Percentiles rank a stretch among this genome's conserved stretches.
Evolutionary conservation across 2,888 invertebrate genomes (phyloP).

Genomic region (Diogma glabrata): DNA sequence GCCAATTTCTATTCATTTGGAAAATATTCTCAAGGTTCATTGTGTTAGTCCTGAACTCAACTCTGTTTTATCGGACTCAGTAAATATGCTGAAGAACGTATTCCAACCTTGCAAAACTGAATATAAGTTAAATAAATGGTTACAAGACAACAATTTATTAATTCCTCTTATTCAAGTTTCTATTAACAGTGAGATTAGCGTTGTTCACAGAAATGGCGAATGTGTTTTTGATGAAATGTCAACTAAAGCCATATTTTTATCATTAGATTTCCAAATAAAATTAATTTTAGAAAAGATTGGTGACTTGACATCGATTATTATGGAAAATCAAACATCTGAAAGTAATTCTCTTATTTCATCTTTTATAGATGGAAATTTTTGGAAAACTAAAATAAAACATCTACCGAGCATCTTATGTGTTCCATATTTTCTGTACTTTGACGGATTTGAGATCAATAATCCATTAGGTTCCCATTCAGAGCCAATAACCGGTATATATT

Average conservation of each 20-base stretch:
- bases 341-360: constrained; percentile 7
- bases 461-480: constrained; percentile 15
- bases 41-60: not conserved
- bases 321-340: not conserved
- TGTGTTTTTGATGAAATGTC: not conserved
- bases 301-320: not conserved
- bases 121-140: not conserved
- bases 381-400: constrained; percentile 16
- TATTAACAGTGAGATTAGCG: not conserved
- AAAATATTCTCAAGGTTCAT: not conserved
- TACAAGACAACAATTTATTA: not conserved
- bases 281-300: not conserved
- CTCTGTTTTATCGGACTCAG: not conserved
- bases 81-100: not conserved
- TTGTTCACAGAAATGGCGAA: not conserved
- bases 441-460: constrained; percentile 23
- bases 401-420: constrained; percentile 9
- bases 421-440: constrained; percentile 20
- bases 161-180: not conserved
- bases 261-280: not conserved
- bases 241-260: not conserved
- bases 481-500: not conserved
- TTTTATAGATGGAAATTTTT: constrained; percentile 20
- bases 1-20: not conserved
- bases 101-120: not conserved